A percentile compares a stretch with the other conserved stretches of the same genome.
phyloP scores from a whole-genome alignment of 2,888 invertebrate species.

The Magallana nippona region DNA sequence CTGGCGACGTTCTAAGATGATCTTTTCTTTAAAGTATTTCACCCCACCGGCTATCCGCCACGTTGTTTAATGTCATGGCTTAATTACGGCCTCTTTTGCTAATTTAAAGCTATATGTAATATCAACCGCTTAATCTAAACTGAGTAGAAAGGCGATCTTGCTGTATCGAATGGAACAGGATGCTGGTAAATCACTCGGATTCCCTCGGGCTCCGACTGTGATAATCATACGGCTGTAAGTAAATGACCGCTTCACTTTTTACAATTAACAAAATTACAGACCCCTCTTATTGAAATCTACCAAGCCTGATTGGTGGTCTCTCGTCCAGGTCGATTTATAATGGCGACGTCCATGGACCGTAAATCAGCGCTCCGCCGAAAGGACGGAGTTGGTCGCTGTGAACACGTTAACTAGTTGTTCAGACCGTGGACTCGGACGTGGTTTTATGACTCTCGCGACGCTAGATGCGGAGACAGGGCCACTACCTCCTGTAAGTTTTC shows the following conservation, averaged over 20 bases:
- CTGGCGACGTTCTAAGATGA: constrained; percentile 1
- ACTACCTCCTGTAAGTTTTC: constrained; percentile 18
- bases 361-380: neutral
- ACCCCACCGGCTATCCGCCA: constrained; percentile 9
- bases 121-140: constrained; percentile 16
- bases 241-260: constrained; percentile 35
- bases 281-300: constrained; percentile 24
- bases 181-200: constrained; percentile 32
- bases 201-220: constrained; percentile 34
- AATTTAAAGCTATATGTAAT: constrained; percentile 31
- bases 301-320: constrained; percentile 23
- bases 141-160: constrained; percentile 30
- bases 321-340: constrained; percentile 1
- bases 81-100: constrained; percentile 28
- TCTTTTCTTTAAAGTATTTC: constrained; percentile 35
- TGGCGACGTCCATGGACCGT: constrained; percentile 16
- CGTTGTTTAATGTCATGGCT: constrained; percentile 32
- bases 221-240: constrained; percentile 33
- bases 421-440: neutral
- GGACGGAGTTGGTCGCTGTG: neutral
- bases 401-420: neutral
- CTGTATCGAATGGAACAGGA: constrained; percentile 31
- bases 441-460: constrained; percentile 6
- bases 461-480: constrained; percentile 15
- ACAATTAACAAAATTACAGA: constrained; percentile 29